phyloP scores from a whole-genome alignment of 2,113 vertebrate genomes.

The Petroica traversi region DNA sequence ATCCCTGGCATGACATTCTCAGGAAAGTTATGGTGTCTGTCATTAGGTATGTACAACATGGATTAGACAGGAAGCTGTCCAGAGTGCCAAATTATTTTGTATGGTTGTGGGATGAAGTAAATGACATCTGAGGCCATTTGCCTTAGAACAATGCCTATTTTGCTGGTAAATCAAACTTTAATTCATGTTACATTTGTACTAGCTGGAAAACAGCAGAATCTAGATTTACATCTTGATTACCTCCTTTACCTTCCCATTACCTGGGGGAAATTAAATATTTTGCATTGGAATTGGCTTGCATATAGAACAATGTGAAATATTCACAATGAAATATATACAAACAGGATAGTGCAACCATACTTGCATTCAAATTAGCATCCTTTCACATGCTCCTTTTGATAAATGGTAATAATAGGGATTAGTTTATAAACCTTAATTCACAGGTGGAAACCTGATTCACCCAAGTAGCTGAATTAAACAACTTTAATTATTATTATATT shows the following conservation, averaged over 20 bases:
- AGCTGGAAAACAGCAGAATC: background rate
- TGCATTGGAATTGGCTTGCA: slow-evolving; percentile 46
- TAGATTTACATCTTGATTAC: slow-evolving; percentile 57
- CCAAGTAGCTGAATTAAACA: background rate
- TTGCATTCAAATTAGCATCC: slow-evolving; percentile 25
- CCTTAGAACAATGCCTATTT: background rate
- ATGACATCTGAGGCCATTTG: background rate
- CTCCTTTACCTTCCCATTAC: slow-evolving; percentile 56
- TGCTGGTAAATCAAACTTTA: slow-evolving; percentile 11
- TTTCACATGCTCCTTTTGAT: background rate
- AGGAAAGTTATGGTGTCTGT: background rate
- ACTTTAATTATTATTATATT: too few relatives aligned
- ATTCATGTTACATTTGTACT: background rate
- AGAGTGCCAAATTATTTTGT: background rate
- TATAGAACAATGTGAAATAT: slow-evolving; percentile 41
- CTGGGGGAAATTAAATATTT: slow-evolving; percentile 52
- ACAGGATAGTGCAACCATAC: background rate
- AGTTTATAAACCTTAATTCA: slow-evolving; percentile 19
- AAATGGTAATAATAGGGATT: slow-evolving; percentile 44
- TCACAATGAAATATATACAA: slow-evolving; percentile 46
- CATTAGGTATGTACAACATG: background rate
- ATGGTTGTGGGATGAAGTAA: background rate
- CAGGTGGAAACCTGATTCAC: background rate
- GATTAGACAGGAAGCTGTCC: background rate
- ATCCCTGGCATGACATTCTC: background rate